Evolutionary conservation across 2,113 vertebrate species (phyloP).

Genomic region (Anhinga rufa): DNA sequence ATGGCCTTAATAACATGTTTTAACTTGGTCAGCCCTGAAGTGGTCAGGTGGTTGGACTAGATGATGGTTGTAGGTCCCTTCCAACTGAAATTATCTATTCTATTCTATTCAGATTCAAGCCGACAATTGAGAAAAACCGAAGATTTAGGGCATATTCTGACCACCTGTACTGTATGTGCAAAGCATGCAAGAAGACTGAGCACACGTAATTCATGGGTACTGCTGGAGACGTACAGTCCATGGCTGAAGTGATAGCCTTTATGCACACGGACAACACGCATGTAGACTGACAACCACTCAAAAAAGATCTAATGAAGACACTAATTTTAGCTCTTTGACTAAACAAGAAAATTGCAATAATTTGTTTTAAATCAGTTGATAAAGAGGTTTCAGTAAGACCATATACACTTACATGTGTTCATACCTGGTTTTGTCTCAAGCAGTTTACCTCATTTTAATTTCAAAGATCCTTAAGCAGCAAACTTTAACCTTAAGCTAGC

Average conservation of each 20-base stretch:
- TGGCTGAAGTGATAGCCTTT: not conserved
- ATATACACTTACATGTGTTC: rapidly evolving
- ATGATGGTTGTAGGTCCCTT: not conserved
- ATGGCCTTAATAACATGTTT: not conserved
- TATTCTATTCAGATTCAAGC: not conserved
- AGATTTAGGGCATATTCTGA: not conserved
- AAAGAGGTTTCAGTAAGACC: not conserved
- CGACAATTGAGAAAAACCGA: not conserved
- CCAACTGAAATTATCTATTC: not conserved
- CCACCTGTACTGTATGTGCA: not conserved
- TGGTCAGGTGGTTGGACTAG: not conserved
- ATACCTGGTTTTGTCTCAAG: not conserved
- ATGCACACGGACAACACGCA: not conserved
- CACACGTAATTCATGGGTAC: not conserved
- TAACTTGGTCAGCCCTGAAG: not conserved
- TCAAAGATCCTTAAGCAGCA: not conserved
- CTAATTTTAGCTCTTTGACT: not conserved
- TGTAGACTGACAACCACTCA: rapidly evolving
- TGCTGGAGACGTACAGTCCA: not conserved
- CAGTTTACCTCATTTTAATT: not conserved
- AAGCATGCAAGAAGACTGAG: not conserved
- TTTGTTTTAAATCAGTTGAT: not conserved
- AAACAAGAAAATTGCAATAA: not conserved
- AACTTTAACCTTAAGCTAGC: not conserved
- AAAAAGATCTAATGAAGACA: not conserved